Evolutionary conservation across 2,797 vertebrate species (phyloP), one percentile per base, ranked within the genome.

Genomic region (Sphenodon punctatus): DNA sequence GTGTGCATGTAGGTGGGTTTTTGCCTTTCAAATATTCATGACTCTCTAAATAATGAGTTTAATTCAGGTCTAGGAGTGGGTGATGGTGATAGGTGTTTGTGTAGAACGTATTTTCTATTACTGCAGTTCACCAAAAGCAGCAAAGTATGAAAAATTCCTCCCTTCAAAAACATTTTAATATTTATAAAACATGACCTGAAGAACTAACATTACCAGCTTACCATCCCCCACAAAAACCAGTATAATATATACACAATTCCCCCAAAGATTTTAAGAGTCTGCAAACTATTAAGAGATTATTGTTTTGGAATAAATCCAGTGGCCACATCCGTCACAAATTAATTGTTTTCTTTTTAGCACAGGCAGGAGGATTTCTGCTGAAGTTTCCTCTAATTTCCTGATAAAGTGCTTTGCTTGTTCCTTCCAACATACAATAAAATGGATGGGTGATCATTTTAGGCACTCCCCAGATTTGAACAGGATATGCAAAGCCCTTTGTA

Each of bases 391-490:
- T 58, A 66, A 30, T 75, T 91, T 82, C 80, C 78, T 58, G 22
- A 60, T 67, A 7, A 89, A 86, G 73, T 23, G 43, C 6, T 46
- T 39, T 80, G 45, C 34, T 88, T 66, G 43, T 67, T 88, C 58
- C 42, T 78, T 84, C 80, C 82, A 70, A 85, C 42, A 25, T 12
- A 45, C 3, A 82, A 53, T 61, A 56, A 85, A 87, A 86, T 27
- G 16, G 82, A 84, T 89, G 16, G 30, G 61, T 71, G 82, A 43
- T 45, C 69, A 85, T 90, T 93, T 89, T 72, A 90, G 49, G 68
- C 41, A 42, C 6, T 82, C n/a, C 67, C 46, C 46, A 66, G 12
- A 73, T 36, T 81, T 63, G 63, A 60, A 39, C 49, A 78, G 75
- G 64, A 75, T 67, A 89, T 78, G 3, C 9, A 2, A n/a, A 0